Conservation (phyloP, 2,797 vertebrate species). For the Darevskia mixta region DNA sequence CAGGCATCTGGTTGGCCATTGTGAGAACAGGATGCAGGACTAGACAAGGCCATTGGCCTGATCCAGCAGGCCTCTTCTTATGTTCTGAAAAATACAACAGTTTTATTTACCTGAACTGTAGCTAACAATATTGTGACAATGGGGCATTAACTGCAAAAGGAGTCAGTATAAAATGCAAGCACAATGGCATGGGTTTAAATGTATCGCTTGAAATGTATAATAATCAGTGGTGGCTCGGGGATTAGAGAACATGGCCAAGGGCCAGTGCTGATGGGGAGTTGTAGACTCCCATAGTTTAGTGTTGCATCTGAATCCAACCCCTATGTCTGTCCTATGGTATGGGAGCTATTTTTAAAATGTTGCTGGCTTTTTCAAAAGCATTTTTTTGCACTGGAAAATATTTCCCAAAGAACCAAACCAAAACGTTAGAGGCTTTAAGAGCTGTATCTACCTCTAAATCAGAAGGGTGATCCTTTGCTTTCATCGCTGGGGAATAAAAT, state of each 20-base stretch:
- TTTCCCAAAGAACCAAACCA: not conserved
- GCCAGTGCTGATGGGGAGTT: not conserved
- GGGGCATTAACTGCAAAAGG: not conserved
- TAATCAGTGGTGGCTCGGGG: too few species aligned
- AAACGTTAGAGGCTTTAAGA: not conserved
- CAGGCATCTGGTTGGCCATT: too few species aligned
- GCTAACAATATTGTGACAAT: too few species aligned
- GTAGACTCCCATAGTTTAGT: not conserved
- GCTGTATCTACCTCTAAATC: conserved; percentile 9
- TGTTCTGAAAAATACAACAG: not conserved
- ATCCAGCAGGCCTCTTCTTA: too few species aligned
- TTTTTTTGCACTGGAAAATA: conserved; percentile 23
- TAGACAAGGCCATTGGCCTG: too few species aligned
- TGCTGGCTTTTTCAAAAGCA: conserved; percentile 6
- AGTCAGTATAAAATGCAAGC: not conserved
- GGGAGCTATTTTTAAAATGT: not conserved
- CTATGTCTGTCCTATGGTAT: not conserved
- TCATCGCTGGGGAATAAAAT: conserved; percentile 28
- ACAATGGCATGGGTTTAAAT: not conserved
- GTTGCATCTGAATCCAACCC: too few species aligned
- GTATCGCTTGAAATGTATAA: not conserved
- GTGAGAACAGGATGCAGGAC: too few species aligned
- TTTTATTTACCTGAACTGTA: not conserved
- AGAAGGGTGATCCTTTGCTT: conserved; percentile 16
- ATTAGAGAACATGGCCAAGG: not conserved